Evolutionary conservation across 2,797 vertebrate species (phyloP).

Genomic region (Myiotriccus ornatus): DNA sequence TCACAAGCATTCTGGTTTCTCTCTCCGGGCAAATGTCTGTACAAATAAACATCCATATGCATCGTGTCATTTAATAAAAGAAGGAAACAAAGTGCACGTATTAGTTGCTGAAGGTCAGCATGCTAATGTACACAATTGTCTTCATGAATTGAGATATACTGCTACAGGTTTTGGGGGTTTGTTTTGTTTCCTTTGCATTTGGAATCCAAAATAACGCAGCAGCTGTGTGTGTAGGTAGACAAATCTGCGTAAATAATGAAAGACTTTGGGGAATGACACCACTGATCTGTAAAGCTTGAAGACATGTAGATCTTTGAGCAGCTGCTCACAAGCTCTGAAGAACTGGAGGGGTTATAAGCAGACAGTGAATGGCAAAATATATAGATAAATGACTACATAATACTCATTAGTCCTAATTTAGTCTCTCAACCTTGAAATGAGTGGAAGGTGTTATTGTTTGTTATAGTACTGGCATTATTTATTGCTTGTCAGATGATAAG

Average conservation of each 20-base stretch:
- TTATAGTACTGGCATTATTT: not conserved
- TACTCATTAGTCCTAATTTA: not conserved
- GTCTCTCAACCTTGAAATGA: constrained; percentile 4
- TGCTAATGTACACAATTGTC: not conserved
- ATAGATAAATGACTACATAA: not conserved
- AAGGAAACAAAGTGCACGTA: not conserved
- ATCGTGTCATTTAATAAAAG: not conserved
- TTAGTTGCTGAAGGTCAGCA: not conserved
- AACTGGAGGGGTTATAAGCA: not conserved
- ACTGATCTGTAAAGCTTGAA: not conserved
- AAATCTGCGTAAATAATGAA: not conserved
- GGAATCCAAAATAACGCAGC: not conserved
- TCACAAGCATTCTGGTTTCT: not conserved
- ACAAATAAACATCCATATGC: not conserved
- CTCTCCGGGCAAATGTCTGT: not conserved
- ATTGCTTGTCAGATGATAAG: not conserved
- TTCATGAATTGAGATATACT: not conserved
- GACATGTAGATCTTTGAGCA: not conserved
- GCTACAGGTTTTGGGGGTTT: not conserved
- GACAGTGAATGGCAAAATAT: not conserved
- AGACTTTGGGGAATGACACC: not conserved
- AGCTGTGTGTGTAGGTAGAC: not conserved
- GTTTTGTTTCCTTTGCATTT: not conserved
- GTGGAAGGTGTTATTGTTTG: constrained; percentile 1
- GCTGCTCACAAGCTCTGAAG: not conserved